Evolutionary conservation across 2,797 vertebrate genomes (phyloP).

Genomic region (Sebastes ruberrimus): DNA sequence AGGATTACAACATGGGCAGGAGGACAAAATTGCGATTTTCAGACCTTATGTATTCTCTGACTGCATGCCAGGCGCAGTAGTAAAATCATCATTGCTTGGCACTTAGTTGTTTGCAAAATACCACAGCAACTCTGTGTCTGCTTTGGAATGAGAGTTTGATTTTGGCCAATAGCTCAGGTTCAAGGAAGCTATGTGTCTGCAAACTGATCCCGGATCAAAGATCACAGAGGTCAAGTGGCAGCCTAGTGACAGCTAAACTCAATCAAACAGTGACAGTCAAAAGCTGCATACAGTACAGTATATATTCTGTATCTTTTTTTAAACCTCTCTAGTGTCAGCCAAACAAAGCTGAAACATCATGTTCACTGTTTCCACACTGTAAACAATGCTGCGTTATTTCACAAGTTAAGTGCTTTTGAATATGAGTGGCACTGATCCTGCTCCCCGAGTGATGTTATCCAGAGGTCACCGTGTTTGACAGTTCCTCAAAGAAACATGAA

Average conservation of each 20-base stretch:
- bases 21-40: constrained; percentile 64
- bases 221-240: constrained; percentile 8
- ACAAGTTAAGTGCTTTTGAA: neutral
- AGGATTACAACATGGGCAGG: constrained; percentile 73
- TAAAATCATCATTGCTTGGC: constrained; percentile 48
- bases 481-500: constrained; percentile 1
- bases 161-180: neutral
- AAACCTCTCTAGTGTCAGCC: neutral
- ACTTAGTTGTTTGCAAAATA: constrained; percentile 21
- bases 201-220: constrained; percentile 17
- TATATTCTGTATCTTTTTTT: constrained; percentile 6
- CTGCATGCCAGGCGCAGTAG: constrained; percentile 47
- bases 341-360: neutral
- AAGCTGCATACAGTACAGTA: neutral
- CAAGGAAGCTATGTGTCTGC: constrained; percentile 5
- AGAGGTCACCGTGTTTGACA: constrained; percentile 11
- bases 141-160: neutral
- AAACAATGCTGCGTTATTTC: constrained; percentile 7
- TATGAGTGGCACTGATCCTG: neutral
- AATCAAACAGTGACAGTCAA: neutral
- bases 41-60: constrained; percentile 65
- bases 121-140: neutral
- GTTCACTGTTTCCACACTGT: neutral
- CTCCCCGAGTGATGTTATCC: constrained; percentile 8
- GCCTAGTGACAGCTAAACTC: constrained; percentile 12